These are phyloP conservation scores for Endomychus coccineus DNA, from an alignment of 2,888 invertebrate genomes.

Conservation along the genomic window DNA sequence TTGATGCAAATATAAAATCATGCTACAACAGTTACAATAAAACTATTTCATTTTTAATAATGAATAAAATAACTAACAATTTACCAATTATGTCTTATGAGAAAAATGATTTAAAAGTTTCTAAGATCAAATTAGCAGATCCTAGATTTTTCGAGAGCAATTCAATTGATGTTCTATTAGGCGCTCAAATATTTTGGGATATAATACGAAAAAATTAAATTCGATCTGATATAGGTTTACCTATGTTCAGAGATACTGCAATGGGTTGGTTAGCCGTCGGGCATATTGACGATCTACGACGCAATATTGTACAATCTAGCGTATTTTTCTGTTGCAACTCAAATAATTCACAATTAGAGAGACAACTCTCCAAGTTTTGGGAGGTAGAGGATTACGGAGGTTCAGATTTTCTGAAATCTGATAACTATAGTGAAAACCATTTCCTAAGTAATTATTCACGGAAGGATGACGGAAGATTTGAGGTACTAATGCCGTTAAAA, in stretches of 20 bases:
- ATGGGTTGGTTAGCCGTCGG: background rate
- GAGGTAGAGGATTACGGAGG: background rate
- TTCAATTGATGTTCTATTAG: background rate
- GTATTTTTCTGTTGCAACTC: background rate
- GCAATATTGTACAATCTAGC: background rate
- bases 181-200: background rate
- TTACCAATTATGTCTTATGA: too few species aligned
- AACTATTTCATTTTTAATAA: background rate
- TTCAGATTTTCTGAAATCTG: background rate
- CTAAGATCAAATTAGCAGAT: background rate
- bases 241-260: too few species aligned
- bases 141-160: background rate
- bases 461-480: background rate
- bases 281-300: background rate
- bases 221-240: too few species aligned
- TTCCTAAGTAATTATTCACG: background rate
- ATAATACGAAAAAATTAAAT: background rate
- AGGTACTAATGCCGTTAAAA: background rate
- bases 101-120: too few species aligned
- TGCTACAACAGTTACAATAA: constrained; percentile 3
- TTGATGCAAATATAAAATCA: background rate
- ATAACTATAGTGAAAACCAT: constrained; percentile 2
- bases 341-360: constrained; percentile 1
- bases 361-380: constrained; percentile 1
- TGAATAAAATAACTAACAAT: constrained; percentile 4